Conservation (phyloP, 2,888 invertebrate genomes). For the Xestia rhomboidea region DNA sequence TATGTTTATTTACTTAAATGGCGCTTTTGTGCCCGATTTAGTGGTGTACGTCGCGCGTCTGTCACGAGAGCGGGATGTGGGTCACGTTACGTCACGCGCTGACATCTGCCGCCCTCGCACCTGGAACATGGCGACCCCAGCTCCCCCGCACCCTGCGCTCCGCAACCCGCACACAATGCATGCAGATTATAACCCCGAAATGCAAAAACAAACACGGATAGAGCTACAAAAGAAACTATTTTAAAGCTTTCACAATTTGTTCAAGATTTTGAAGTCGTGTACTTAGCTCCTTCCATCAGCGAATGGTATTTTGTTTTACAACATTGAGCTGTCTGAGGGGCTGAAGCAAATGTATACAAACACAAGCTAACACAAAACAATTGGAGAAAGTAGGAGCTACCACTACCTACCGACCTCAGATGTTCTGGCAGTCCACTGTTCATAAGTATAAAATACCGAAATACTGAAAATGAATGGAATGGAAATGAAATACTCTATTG, state of each 20-base stretch:
- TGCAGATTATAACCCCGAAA: slow-evolving; percentile 81
- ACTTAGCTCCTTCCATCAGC: background rate
- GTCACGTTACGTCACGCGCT: slow-evolving; percentile 71
- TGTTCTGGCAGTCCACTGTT: slow-evolving; percentile 11
- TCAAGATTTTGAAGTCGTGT: background rate
- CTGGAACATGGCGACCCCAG: slow-evolving; percentile 71
- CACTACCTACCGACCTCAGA: background rate
- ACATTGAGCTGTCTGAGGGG: background rate
- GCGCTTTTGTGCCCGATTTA: slow-evolving; percentile 6
- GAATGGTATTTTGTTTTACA: background rate
- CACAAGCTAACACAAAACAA: background rate
- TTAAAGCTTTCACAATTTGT: background rate
- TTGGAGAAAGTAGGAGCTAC: slow-evolving; percentile 41
- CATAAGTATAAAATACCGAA: slow-evolving; percentile 30
- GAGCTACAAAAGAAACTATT: slow-evolving; percentile 13
- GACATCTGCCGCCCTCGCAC: slow-evolving; percentile 88
- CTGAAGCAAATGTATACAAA: background rate
- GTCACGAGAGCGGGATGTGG: slow-evolving; percentile 75
- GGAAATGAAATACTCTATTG: no score
- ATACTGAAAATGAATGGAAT: slow-evolving; percentile 58
- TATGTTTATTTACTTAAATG: background rate
- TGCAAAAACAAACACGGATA: slow-evolving; percentile 23
- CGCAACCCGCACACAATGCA: slow-evolving; percentile 66
- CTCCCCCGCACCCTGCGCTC: slow-evolving; percentile 41
- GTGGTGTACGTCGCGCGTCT: slow-evolving; percentile 10